Conservation (phyloP, 2,797 vertebrate species). For the Megalops cyprinoides region DNA sequence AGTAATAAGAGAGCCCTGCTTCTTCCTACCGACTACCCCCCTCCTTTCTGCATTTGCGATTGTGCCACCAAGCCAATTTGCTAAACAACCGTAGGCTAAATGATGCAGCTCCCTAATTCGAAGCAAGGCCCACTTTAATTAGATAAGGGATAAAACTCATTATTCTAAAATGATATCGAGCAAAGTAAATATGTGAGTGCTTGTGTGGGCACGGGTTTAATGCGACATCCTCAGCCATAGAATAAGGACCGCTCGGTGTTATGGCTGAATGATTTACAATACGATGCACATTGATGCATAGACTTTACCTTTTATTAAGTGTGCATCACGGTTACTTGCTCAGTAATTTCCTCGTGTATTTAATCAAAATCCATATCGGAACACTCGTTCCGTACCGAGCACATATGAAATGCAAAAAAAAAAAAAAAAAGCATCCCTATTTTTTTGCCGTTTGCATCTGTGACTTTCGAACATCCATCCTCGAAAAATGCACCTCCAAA, state of each 20-base stretch:
- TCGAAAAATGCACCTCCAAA: no score
- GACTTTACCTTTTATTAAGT: conserved; percentile 79
- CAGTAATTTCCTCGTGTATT: conserved; percentile 67
- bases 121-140: conserved; percentile 88
- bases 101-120: conserved; percentile 86
- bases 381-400: conserved; percentile 43
- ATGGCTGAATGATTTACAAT: conserved; percentile 86
- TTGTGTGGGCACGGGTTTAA: conserved; percentile 79
- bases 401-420: conserved; percentile 48
- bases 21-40: conserved; percentile 25
- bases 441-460: conserved; percentile 30
- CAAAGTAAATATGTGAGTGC: conserved; percentile 88
- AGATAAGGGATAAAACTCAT: conserved; percentile 95
- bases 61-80: conserved; percentile 78
- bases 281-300: conserved; percentile 83
- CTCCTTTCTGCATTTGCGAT: conserved; percentile 73
- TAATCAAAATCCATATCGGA: conserved; percentile 68
- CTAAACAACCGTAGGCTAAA: conserved; percentile 88
- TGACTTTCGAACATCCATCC: not conserved
- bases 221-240: conserved; percentile 77
- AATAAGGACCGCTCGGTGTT: conserved; percentile 81
- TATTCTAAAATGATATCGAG: conserved; percentile 95
- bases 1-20: conserved; percentile 87
- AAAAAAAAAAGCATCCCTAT: conserved; percentile 32
- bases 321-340: conserved; percentile 65